These are phyloP conservation scores for Fragum whitleyi DNA, from an alignment of 2,888 invertebrate species.

Conservation along the genomic window DNA sequence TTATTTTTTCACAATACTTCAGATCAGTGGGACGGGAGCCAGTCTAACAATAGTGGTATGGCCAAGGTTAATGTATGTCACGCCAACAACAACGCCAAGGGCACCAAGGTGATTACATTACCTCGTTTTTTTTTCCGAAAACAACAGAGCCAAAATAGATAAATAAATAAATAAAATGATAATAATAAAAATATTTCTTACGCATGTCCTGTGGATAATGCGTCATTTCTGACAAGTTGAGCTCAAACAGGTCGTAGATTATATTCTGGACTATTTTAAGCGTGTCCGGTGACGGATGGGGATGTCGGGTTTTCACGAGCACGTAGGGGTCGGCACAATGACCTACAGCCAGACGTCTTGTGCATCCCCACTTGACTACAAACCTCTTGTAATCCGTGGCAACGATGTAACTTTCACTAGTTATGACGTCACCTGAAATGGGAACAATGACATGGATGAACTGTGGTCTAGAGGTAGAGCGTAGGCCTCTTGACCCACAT, in stretches of 20 bases:
- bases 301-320: not conserved
- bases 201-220: not conserved
- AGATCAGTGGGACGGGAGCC: too few species aligned
- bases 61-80: too few species aligned
- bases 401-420: conserved; percentile 1
- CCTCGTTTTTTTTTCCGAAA: too few species aligned
- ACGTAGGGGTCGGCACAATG: not conserved
- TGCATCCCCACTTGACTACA: conserved; percentile 1
- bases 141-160: too few species aligned
- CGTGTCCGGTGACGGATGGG: not conserved
- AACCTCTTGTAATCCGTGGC: conserved; percentile 3
- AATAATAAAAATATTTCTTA: not conserved
- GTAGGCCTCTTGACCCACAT: too few species aligned
- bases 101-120: too few species aligned
- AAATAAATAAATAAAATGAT: too few species aligned
- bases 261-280: not conserved
- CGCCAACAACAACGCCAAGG: too few species aligned
- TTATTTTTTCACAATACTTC: too few species aligned
- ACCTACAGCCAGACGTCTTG: not conserved
- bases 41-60: too few species aligned
- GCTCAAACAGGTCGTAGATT: not conserved
- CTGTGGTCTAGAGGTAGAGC: too few species aligned
- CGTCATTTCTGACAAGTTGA: not conserved
- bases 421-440: conserved; percentile 9
- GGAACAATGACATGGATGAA: too few species aligned